Conservation (phyloP, 2,797 vertebrate species). For the Apogon talboti region DNA sequence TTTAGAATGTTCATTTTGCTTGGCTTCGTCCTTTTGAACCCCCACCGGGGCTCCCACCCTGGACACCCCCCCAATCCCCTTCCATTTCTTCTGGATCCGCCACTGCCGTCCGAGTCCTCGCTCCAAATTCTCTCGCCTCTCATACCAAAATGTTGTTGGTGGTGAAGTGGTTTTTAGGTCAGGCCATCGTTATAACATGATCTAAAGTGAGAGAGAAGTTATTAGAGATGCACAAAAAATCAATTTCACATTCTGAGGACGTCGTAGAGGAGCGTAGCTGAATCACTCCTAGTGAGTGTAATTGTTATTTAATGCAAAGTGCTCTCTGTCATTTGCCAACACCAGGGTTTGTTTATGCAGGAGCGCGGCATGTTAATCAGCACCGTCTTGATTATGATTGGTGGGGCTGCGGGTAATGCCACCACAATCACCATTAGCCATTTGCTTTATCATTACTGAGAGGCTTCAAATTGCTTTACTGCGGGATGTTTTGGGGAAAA, state of each 20-base stretch:
- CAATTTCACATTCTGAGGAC: slow-evolving; percentile 33
- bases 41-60: no score
- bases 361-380: slow-evolving; percentile 73
- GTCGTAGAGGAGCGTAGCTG: slow-evolving; percentile 41
- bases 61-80: no score
- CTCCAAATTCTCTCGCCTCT: no score
- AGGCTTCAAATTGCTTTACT: slow-evolving; percentile 57
- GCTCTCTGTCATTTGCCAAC: slow-evolving; percentile 58
- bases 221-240: slow-evolving; percentile 1
- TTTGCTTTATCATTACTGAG: slow-evolving; percentile 67
- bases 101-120: no score
- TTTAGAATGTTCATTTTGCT: no score
- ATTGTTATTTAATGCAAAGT: slow-evolving; percentile 66
- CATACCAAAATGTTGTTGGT: neutral
- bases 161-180: neutral
- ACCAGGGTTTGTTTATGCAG: slow-evolving; percentile 64
- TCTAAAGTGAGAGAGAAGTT: neutral
- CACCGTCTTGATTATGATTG: slow-evolving; percentile 76
- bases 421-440: slow-evolving; percentile 62
- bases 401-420: slow-evolving; percentile 60
- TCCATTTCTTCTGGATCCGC: no score
- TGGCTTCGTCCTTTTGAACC: no score
- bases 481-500: slow-evolving; percentile 52
- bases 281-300: slow-evolving; percentile 57
- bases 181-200: slow-evolving; percentile 13